Conservation (phyloP, 1,140 invertebrate species). For the Aphis gossypii region DNA sequence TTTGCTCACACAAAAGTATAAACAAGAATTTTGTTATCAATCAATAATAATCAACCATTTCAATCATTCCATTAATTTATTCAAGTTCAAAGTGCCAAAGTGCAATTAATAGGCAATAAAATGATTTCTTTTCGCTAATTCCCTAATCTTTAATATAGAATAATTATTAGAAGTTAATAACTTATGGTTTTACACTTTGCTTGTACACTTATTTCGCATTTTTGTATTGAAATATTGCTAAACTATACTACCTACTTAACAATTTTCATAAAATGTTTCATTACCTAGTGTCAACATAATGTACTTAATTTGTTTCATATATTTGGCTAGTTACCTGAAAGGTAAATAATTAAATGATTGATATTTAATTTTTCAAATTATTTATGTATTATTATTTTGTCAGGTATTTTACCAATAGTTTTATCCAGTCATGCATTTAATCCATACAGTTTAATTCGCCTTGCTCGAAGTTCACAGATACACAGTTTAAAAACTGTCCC, state of each 20-base stretch:
- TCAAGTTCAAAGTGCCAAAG: background rate
- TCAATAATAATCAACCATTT: background rate
- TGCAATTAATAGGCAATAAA: background rate
- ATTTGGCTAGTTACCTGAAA: slow-evolving; percentile 46
- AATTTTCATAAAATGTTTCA: slow-evolving; percentile 16
- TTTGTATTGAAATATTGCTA: background rate
- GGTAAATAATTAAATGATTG: background rate
- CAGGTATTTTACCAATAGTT: slow-evolving; percentile 25
- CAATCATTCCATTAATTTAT: no score
- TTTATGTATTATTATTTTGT: background rate
- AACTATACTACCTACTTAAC: background rate
- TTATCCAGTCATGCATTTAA: slow-evolving; percentile 3
- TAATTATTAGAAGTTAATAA: background rate
- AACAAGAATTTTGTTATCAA: slow-evolving; percentile 4
- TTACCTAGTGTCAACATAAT: slow-evolving; percentile 26
- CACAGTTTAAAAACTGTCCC: background rate
- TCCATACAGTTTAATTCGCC: background rate
- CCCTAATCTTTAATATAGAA: background rate
- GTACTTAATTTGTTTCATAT: slow-evolving; percentile 50
- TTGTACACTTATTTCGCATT: no score
- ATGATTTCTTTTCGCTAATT: background rate
- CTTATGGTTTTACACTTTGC: no score
- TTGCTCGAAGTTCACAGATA: background rate
- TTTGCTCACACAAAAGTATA: background rate
- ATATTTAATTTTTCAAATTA: background rate